Conservation (phyloP, 2,113 vertebrate genomes). For the Lanius ludovicianus region DNA sequence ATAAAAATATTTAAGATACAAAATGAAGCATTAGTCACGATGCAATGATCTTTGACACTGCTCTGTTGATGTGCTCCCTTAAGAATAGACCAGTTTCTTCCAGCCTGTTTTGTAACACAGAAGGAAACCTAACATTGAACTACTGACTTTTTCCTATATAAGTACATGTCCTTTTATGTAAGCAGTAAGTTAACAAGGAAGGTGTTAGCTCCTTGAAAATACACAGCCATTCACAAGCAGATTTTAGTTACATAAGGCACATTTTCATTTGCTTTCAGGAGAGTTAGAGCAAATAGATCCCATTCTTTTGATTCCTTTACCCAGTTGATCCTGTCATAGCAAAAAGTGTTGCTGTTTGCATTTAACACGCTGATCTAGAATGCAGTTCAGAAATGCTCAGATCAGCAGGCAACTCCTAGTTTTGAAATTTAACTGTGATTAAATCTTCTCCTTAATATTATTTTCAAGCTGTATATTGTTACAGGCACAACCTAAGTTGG, state of each 20-base stretch:
- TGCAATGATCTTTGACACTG: background rate
- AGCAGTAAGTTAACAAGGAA: background rate
- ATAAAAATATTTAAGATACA: constrained; percentile 1
- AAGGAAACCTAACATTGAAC: background rate
- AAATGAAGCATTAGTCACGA: background rate
- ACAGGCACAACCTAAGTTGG: constrained; percentile 6
- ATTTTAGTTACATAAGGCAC: background rate
- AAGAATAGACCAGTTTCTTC: background rate
- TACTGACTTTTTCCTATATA: background rate
- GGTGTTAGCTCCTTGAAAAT: background rate
- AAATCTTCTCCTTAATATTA: background rate
- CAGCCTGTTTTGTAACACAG: background rate
- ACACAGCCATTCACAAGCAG: background rate
- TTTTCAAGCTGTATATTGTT: constrained; percentile 36
- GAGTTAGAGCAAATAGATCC: background rate
- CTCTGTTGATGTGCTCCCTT: background rate
- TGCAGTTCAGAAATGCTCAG: background rate
- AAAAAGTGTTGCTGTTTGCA: background rate
- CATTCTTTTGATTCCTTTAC: background rate
- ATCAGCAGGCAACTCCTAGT: background rate
- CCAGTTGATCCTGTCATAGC: background rate
- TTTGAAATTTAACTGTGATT: constrained; percentile 37
- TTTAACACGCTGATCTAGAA: background rate
- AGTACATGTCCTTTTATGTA: background rate
- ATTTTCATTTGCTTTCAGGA: background rate